Base-by-base conservation (phyloP, 2,797 vertebrate species). In the Sarcoramphus papa region DNA sequence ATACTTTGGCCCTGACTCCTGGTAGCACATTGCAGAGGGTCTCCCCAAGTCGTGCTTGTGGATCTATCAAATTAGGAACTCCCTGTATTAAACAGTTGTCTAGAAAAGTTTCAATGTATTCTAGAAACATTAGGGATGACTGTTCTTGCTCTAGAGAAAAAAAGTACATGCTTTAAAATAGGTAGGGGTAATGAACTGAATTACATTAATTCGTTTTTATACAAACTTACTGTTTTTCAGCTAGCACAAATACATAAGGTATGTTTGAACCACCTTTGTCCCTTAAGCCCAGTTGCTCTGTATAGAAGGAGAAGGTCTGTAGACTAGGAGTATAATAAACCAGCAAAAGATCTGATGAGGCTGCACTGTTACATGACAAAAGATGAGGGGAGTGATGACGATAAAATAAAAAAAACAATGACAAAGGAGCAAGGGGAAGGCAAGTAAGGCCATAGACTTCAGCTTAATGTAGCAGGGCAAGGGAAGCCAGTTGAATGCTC, bases 51-150 rank as follows among this genome's bases (percentile, higher is more conserved):
- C 40, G 18, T 53, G n/a, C 91, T 75, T 45, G n/a, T 76, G 80
- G 75, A 43, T 70, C 60, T 86, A 30, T 93, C 23, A 30, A 93
- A 94, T 97, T 95, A 93, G 95, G 31, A 90, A 65, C 63, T 88
- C 67, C 74, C 60, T 35, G 86, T 74, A 90, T 80, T 60, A 87
- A 96, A 90, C 62, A 88, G 45, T 37, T 63, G 45, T 84, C 93
- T 85, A 90, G 56, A 88, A 95, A 91, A 95, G 53, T 84, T 93
- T 77, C 25, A 15, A 0, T 6, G 6, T 43, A 28, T 23, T 91
- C 40, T 30, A 43, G 14, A 83, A 53, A 53, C 5, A 18, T 22
- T 12, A 54, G n/a, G 20, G 60, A 92, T 40, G 25, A 16, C 9
- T 0, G 1, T 51, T 62, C 50, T 53, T 68, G 33, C 19, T 30